Base-by-base conservation (phyloP, 2,797 vertebrate species). In the Schizopygopsis pylzovi region DNA sequence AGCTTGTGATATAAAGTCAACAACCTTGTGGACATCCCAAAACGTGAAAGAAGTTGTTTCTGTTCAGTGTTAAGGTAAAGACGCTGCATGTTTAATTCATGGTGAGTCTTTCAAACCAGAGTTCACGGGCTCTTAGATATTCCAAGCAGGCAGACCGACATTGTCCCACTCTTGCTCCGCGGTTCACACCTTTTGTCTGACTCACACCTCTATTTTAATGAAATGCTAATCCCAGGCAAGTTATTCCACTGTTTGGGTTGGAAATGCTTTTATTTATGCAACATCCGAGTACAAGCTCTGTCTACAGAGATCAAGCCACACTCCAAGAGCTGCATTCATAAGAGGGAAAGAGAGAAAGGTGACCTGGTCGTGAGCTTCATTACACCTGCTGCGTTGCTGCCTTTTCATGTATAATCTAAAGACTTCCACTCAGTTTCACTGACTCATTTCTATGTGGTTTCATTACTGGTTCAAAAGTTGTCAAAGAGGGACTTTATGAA, bases 211-310 rank as follows among this genome's bases (percentile, higher is more conserved):
- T 85, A 73, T 77, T 89, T 85, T 93, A 94, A 95, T 95, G 92
- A 94, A 88, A 95, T 94, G 93, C 92, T 93, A 94, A 95, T 95
- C 90, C 89, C 84, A 41, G 73, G 88, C 88, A 91, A 93, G 87
- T 92, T 92, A 91, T 89, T 85, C 89, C 82, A 81, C 89, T 92
- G 92, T 93, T 93, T 92, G 91, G 89, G 89, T 86, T 86, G 73
- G 86, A 89, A 91, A 90, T 88, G 59, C 88, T 91, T 87, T 94
- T 93, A 94, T 94, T 94, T 93, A 95, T 94, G 94, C 93, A 93
- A 90, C 90, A 90, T 92, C 93, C 90, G 87, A 93, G 91, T 90
- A 92, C 92, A 92, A 91, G 86, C 85, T 56, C 88, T 90, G 92
- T 93, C 92, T 94, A 89, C 80, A 84, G 90, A 94, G 92, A 93